phyloP scores from a whole-genome alignment of 2,113 vertebrate genomes.

The Danionella cerebrum region DNA sequence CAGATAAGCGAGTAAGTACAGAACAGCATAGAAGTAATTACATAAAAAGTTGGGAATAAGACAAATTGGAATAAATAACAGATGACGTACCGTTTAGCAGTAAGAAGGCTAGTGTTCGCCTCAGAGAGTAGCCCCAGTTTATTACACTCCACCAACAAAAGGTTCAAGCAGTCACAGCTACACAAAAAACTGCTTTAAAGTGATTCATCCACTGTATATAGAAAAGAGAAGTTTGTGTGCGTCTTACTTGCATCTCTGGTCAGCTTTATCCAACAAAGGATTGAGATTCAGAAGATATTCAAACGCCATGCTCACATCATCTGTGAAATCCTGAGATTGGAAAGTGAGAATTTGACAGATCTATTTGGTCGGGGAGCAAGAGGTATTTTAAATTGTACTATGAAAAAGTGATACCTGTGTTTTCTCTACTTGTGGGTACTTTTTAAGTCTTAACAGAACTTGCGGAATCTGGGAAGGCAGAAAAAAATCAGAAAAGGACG shows the following conservation, averaged over 20 bases:
- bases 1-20: neutral
- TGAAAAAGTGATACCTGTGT: constrained; percentile 74
- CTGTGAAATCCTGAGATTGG: constrained; percentile 92
- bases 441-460: constrained; percentile 89
- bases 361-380: too few species aligned
- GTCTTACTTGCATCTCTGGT: constrained; percentile 94
- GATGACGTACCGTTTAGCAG: constrained; percentile 82
- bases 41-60: neutral
- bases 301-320: constrained; percentile 88
- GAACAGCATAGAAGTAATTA: neutral
- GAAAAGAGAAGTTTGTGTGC: neutral
- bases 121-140: constrained; percentile 91
- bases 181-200: neutral
- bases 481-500: neutral
- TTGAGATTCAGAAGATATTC: constrained; percentile 91
- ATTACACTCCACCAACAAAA: constrained; percentile 89
- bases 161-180: constrained; percentile 88
- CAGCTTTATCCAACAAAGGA: constrained; percentile 89
- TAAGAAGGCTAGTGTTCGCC: constrained; percentile 71
- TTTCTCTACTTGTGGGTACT: constrained; percentile 85
- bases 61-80: neutral
- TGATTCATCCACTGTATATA: too few species aligned
- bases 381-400: too few species aligned
- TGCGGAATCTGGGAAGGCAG: constrained; percentile 80
- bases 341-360: too few species aligned